A percentile compares a stretch with the other conserved stretches of the same genome.
Evolutionary conservation across 2,888 invertebrate genomes (phyloP).

Genomic region (Lochmaea capreae): DNA sequence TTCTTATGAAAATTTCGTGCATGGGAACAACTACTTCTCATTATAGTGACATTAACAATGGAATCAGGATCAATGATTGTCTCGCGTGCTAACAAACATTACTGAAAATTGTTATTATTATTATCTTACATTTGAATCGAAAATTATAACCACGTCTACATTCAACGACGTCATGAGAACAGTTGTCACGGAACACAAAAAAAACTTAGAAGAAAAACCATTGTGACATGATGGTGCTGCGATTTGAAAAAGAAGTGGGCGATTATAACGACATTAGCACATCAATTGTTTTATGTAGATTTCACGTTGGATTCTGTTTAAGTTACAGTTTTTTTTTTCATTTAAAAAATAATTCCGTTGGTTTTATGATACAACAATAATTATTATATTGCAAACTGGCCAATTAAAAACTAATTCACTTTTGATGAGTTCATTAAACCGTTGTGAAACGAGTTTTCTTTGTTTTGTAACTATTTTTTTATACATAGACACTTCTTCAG

Average conservation of each 20-base stretch:
- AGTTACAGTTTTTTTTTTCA: neutral
- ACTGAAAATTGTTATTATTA: conserved; percentile 33
- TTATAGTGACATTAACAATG: conserved; percentile 37
- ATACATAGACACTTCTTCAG: too few relatives aligned
- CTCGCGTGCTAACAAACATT: conserved; percentile 30
- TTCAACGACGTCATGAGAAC: conserved; percentile 17
- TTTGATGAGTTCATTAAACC: neutral
- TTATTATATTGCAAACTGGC: neutral
- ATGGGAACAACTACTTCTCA: conserved; percentile 9
- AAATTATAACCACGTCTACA: conserved; percentile 21
- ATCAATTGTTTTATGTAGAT: conserved; percentile 17
- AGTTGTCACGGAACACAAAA: conserved; percentile 10
- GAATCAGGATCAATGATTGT: conserved; percentile 31
- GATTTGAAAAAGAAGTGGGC: conserved; percentile 1
- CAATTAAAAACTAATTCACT: neutral
- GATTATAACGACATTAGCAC: conserved; percentile 29
- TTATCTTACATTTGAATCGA: conserved; percentile 27
- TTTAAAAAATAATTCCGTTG: neutral
- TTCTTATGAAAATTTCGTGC: conserved; percentile 3
- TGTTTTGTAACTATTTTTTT: too few relatives aligned
- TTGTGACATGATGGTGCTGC: conserved; percentile 6
- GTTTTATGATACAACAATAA: neutral
- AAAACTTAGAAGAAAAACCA: neutral
- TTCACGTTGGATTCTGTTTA: too few relatives aligned
- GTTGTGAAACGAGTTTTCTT: neutral